A percentile compares a stretch with the other conserved stretches of the same genome.
Conservation (phyloP, 2,113 vertebrate species). For the Pao palembangensis region DNA sequence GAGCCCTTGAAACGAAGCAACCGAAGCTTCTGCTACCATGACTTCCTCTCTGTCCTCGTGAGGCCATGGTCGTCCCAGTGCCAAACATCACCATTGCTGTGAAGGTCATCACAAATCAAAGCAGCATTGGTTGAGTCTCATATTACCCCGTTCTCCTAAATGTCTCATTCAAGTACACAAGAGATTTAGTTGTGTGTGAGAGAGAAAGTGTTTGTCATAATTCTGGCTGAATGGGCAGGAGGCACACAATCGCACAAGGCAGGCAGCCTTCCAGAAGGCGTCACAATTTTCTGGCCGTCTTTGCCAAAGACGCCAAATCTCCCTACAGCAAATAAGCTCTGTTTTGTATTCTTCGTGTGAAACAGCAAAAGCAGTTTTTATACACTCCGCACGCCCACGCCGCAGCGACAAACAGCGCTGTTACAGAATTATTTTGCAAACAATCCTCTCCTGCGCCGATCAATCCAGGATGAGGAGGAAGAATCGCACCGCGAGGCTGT, state of each 20-base stretch:
- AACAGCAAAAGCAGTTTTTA: slow-evolving; percentile 2
- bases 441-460: slow-evolving; percentile 1
- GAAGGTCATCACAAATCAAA: no score
- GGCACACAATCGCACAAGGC: slow-evolving; percentile 51
- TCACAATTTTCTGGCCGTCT: slow-evolving; percentile 37
- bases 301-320: slow-evolving; percentile 28
- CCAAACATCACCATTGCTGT: no score
- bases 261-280: slow-evolving; percentile 39
- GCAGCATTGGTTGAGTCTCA: no score
- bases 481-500: neutral
- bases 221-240: slow-evolving; percentile 47
- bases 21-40: no score
- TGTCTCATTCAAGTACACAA: no score
- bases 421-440: slow-evolving; percentile 9
- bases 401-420: slow-evolving; percentile 1
- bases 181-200: neutral
- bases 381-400: slow-evolving; percentile 6
- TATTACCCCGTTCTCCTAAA: no score
- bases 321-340: slow-evolving; percentile 26
- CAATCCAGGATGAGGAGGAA: slow-evolving; percentile 1
- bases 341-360: slow-evolving; percentile 21
- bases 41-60: no score
- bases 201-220: slow-evolving; percentile 49
- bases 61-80: no score
- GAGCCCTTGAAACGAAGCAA: no score